Conservation (phyloP, 2,113 vertebrate genomes). For the Fulmarus glacialis region DNA sequence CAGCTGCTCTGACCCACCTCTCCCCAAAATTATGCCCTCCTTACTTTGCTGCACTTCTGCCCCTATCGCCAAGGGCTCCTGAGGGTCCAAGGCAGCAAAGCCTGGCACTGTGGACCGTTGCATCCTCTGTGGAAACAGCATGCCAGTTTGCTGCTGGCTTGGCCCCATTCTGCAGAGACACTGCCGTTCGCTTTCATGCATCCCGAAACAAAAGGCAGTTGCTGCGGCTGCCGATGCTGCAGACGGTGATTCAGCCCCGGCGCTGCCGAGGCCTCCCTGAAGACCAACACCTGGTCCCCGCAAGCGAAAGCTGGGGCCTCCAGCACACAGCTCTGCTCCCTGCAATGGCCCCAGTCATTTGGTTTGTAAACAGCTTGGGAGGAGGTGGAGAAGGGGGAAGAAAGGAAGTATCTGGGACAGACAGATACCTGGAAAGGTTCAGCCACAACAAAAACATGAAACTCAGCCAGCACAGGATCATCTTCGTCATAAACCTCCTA, state of each 20-base stretch:
- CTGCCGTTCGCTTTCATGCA: neutral
- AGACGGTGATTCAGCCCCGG: neutral
- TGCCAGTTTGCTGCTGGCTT: neutral
- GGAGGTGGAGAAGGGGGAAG: neutral
- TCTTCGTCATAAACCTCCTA: neutral
- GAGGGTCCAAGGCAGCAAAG: neutral
- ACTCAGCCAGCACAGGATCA: neutral
- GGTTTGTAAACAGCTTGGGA: neutral
- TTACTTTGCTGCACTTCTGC: neutral
- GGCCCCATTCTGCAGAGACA: neutral
- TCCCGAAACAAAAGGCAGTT: neutral
- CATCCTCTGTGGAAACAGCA: neutral
- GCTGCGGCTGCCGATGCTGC: neutral
- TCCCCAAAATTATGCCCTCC: neutral
- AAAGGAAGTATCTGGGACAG: neutral
- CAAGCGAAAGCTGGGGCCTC: neutral
- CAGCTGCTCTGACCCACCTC: neutral
- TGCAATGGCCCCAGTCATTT: rapidly evolving
- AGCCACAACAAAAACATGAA: neutral
- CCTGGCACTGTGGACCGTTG: neutral
- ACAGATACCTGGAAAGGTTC: neutral
- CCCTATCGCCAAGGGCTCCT: neutral
- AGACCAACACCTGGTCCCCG: neutral
- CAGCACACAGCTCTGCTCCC: neutral
- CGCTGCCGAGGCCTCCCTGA: neutral